Evolutionary conservation across 23 tunicate genomes (phyloP).

Genomic region (Styela plicata): DNA sequence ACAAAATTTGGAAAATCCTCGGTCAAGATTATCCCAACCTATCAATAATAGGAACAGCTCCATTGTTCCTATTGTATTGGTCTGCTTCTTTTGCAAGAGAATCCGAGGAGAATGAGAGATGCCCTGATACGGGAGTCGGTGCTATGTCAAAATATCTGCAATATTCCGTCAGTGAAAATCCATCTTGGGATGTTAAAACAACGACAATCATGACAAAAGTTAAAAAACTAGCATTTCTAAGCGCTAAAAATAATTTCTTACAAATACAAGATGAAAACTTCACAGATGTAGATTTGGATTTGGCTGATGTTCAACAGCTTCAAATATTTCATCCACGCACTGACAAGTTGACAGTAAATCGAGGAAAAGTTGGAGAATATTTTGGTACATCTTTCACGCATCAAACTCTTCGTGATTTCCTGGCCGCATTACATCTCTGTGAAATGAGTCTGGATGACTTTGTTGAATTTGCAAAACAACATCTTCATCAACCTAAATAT

Average conservation of each 20-base stretch:
- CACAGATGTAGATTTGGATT: background rate
- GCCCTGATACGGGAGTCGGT: background rate
- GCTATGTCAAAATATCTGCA: background rate
- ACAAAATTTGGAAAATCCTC: background rate
- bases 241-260: background rate
- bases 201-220: background rate
- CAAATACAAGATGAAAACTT: background rate
- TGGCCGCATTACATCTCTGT: conserved; percentile 1
- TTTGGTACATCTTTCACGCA: background rate
- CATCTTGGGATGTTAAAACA: background rate
- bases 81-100: background rate
- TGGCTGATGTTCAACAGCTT: conserved; percentile 2
- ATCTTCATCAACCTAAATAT: background rate
- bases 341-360: background rate
- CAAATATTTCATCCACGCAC: background rate
- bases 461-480: background rate
- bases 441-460: background rate
- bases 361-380: background rate
- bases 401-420: background rate
- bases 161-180: background rate
- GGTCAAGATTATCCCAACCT: background rate
- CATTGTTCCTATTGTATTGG: background rate
- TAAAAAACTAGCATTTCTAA: background rate
- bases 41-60: background rate
- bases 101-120: background rate